Conservation (phyloP, 2,888 invertebrate species). For the Peribatodes rhomboidaria region DNA sequence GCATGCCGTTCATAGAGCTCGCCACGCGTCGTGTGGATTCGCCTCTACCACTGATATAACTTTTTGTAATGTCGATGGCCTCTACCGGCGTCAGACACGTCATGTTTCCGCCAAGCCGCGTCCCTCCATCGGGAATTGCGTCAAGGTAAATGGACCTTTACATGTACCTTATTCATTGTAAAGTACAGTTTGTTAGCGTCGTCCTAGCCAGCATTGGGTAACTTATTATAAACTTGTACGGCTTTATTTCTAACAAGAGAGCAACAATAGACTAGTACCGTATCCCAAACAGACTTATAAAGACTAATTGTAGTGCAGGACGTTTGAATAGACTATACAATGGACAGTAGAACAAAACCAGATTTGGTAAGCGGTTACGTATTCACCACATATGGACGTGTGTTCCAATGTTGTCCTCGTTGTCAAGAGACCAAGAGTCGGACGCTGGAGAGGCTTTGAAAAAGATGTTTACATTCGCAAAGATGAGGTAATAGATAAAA, state of each 20-base stretch:
- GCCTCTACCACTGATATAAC: too few relatives aligned
- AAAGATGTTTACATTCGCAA: too few relatives aligned
- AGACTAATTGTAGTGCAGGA: conserved; percentile 29
- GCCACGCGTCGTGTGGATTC: too few relatives aligned
- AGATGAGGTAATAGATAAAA: too few relatives aligned
- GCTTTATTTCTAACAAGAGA: conserved; percentile 33
- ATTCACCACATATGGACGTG: conserved; percentile 33
- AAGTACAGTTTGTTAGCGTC: conserved; percentile 12
- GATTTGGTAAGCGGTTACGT: conserved; percentile 60
- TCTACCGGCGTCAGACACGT: too few relatives aligned
- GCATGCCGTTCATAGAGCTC: too few relatives aligned
- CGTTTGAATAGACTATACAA: conserved; percentile 44
- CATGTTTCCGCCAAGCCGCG: too few relatives aligned
- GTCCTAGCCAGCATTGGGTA: conserved; percentile 25
- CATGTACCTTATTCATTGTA: not conserved
- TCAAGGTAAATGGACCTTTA: too few relatives aligned
- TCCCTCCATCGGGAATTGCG: too few relatives aligned
- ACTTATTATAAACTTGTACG: conserved; percentile 15
- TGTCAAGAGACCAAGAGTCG: not conserved
- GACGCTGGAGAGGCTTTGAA: not conserved
- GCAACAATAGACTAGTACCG: conserved; percentile 32
- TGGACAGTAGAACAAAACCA: conserved; percentile 49
- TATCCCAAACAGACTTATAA: conserved; percentile 23
- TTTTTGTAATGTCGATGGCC: too few relatives aligned
- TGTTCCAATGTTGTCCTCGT: conserved; percentile 7